A percentile compares a stretch with the other conserved stretches of the same genome.
These are phyloP conservation scores for Pipistrellus kuhlii DNA, from an alignment of 2,797 vertebrate genomes.

Conservation along the genomic window DNA sequence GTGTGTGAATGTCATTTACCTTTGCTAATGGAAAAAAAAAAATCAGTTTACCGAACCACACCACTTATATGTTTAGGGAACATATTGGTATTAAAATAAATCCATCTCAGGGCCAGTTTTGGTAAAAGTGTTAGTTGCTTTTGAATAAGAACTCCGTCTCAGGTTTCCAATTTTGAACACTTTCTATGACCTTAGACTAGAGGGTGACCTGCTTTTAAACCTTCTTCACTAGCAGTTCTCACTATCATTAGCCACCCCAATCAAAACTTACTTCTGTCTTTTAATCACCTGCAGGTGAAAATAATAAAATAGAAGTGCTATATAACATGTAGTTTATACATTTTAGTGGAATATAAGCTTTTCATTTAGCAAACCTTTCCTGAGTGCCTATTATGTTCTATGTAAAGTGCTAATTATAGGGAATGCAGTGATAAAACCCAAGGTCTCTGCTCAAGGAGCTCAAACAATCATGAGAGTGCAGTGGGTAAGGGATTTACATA, in stretches of 20 bases:
- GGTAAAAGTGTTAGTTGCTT: not conserved
- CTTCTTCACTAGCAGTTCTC: not conserved
- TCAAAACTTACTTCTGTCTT: not conserved
- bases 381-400: not conserved
- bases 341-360: not conserved
- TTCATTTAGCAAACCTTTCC: not conserved
- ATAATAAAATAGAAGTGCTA: not conserved
- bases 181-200: not conserved
- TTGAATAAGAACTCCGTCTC: not conserved
- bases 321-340: not conserved
- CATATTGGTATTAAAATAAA: slow-evolving; percentile 41
- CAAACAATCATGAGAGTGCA: not conserved
- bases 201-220: not conserved
- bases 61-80: not conserved
- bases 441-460: not conserved
- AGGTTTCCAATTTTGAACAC: not conserved
- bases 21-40: slow-evolving; percentile 15
- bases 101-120: not conserved
- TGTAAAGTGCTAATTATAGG: not conserved
- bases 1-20: slow-evolving; percentile 10
- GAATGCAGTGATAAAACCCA: not conserved
- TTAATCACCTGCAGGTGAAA: not conserved
- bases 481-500: too few species aligned
- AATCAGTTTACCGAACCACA: not conserved
- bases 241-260: rapidly evolving